Evolutionary conservation across 2,888 invertebrate species (phyloP).

Genomic region (Cerastoderma edule): DNA sequence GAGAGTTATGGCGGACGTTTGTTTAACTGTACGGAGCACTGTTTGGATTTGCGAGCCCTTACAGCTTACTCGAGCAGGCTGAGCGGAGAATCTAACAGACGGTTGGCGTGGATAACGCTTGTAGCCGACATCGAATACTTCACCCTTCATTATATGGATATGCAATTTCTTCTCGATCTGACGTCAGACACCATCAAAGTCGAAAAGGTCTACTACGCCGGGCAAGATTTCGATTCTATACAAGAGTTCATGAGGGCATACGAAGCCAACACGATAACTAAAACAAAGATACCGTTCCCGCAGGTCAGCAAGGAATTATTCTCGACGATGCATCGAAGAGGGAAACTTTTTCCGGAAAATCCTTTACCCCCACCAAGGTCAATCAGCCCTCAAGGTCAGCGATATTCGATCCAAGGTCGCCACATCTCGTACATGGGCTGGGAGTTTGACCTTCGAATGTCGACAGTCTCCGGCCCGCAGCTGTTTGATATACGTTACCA

Average conservation of each 20-base stretch:
- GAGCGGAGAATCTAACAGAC: constrained; percentile 32
- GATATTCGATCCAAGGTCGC: constrained; percentile 71
- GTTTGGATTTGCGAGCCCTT: constrained; percentile 54
- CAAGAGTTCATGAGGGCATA: constrained; percentile 58
- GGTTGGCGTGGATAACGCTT: constrained; percentile 66
- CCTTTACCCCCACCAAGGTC: constrained; percentile 60
- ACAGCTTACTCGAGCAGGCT: constrained; percentile 58
- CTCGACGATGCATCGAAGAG: constrained; percentile 41
- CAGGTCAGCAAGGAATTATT: constrained; percentile 17
- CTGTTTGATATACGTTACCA: constrained; percentile 70
- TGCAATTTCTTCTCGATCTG: constrained; percentile 66
- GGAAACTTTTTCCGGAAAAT: constrained; percentile 34
- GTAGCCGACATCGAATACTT: constrained; percentile 63
- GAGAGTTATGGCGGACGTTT: constrained; percentile 66
- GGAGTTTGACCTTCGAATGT: constrained; percentile 64
- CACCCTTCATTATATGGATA: constrained; percentile 69
- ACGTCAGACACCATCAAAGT: constrained; percentile 56
- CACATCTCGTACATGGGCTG: constrained; percentile 74
- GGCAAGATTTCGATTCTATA: constrained; percentile 55
- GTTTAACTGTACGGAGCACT: constrained; percentile 48
- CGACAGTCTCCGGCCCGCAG: constrained; percentile 61
- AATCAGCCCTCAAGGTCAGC: constrained; percentile 72
- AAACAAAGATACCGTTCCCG: constrained; percentile 36
- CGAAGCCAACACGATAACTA: constrained; percentile 25
- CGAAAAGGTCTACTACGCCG: constrained; percentile 66